Base-by-base conservation (phyloP, 2,888 invertebrate genomes). In the Hanleya hanleyi region DNA sequence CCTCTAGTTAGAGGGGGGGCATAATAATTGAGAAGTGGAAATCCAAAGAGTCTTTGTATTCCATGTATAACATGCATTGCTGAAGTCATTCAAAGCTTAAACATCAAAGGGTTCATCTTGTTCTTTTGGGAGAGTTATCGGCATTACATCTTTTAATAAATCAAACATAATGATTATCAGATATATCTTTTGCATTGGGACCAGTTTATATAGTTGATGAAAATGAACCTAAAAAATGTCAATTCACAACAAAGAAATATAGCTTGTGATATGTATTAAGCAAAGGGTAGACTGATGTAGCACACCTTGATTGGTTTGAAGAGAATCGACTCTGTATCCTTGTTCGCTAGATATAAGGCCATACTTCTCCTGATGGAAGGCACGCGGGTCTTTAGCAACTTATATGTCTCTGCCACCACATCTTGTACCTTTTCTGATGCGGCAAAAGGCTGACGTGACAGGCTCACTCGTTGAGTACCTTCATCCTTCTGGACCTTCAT, bases 281-380 rank as follows among this genome's bases (percentile, higher is more conserved):
- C 41, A 41, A 41, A 22, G 57, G 9, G n/a, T n/a, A n/a, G n/a
- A n/a, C n/a, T n/a, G n/a, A n/a, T n/a, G n/a, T 15, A 66, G 72
- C 91, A 89, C 88, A 96, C 96, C 91, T 96, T 94, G 66, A 99
- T 96, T 1, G 98, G 98, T 71, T 97, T 93, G 85, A 99, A 97
- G 12, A 99, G 93, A 85, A 99, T 98, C 84, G 97, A 96, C 90
- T 99, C 99, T 0, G 99, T 99, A 90, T 99, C 99, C 81, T 95
- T 94, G 90, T 98, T 99, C 18, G 98, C 96, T 69, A 99, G 92
- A 90, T 99, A 99, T 0, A 99, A 93, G 80, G 96, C 95, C 97
- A 99, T 97, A 18, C 96, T 95, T 4, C 95, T 93, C 87, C 97
- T 96, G 22, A 98, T 91, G 6, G 93, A 92, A 0, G 97, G 95